Base-by-base conservation (phyloP, 2,888 invertebrate genomes). In the Drosophila austrosaltans region DNA sequence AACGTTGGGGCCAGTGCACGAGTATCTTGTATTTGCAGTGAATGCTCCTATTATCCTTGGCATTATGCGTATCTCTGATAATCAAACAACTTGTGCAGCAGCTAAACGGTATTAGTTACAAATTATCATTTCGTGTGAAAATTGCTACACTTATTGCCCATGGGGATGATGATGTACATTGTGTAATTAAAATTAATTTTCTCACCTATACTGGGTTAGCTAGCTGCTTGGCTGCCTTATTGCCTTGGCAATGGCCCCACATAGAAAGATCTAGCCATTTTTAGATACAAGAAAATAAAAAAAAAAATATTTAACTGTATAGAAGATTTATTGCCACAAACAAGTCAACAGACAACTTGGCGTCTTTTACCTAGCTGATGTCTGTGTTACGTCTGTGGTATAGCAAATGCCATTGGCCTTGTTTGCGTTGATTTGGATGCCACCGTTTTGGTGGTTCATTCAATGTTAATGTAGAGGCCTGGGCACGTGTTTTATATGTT, bases 371-470 rank as follows among this genome's bases (percentile, higher is more conserved):
- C 32, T 63, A 75, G 74, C 83, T 80, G 69, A 71, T 78, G 81
- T 85, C 81, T 88, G 91, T 90, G 91, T 91, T 92, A 91, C 90
- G 91, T 79, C 79, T 85, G 89, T 91, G 92, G 85, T 48, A 91
- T 61, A 91, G 28, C 25, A 90, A 89, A 69, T 65, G 74, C 8
- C 79, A 63, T 66, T 66, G 70, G 64, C 68, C 71, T 69, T 59
- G 65, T n/a, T 10, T 70, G 54, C 87, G 68, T 61, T 72, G 20
- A 16, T 65, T 53, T 63, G 67, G 73, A 63, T 57, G 66, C 64
- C 72, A 79, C 90, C 91, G 89, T 92, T 89, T 73, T 92, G 91
- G 89, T 82, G 20, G 60, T 71, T 61, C 62, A 75, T 54, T 78
- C 65, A 16, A 62, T 67, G 70, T 44, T 28, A 53, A 22, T 60